A percentile compares a stretch with the other conserved stretches of the same genome.
phyloP scores from a whole-genome alignment of 2,888 invertebrate genomes.

The Thysanoteuthis rhombus region DNA sequence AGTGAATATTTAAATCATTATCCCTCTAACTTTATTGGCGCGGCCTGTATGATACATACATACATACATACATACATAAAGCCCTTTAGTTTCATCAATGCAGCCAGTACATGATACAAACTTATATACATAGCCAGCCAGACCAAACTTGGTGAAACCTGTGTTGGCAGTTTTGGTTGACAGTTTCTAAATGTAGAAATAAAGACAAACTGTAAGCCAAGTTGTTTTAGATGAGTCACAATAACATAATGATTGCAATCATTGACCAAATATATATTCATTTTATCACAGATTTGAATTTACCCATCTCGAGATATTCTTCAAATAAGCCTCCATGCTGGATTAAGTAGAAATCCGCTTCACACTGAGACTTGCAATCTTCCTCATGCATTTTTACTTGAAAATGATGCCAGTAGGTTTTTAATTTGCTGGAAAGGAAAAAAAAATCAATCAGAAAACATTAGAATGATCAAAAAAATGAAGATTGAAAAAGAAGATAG shows the following conservation, averaged over 20 bases:
- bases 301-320: slow-evolving; percentile 74
- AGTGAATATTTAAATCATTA: too few species aligned
- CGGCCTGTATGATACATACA: too few species aligned
- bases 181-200: not conserved
- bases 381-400: slow-evolving; percentile 51
- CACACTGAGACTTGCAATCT: slow-evolving; percentile 67
- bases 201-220: not conserved
- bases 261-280: too few species aligned
- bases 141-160: too few species aligned
- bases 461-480: not conserved
- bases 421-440: slow-evolving; percentile 67
- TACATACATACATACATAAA: too few species aligned
- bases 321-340: slow-evolving; percentile 72
- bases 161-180: too few species aligned
- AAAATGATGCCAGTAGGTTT: slow-evolving; percentile 69
- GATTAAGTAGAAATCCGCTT: slow-evolving; percentile 72
- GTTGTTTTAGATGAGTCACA: not conserved
- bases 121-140: too few species aligned
- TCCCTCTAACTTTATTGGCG: too few species aligned
- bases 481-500: too few species aligned
- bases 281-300: too few species aligned
- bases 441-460: not conserved
- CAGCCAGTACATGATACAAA: too few species aligned
- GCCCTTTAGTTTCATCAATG: too few species aligned
- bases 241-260: not conserved